Evolutionary conservation across 2,113 vertebrate genomes (phyloP), one percentile per base, ranked within the genome.

Genomic region (Chunga burmeisteri): DNA sequence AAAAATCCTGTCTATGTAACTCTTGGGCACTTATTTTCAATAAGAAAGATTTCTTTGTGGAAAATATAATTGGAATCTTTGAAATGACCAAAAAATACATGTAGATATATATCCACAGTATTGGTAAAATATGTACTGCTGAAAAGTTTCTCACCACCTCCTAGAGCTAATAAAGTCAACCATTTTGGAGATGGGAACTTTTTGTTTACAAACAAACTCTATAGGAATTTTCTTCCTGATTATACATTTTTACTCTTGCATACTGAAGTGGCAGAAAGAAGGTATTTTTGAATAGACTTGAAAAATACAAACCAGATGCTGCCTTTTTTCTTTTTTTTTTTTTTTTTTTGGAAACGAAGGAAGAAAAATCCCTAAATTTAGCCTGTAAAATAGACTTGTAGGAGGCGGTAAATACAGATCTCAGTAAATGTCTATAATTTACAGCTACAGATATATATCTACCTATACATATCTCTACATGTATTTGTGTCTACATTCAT

Each of bases 321-420:
- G 20, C 11, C 22, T 62, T 61, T 63, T 85, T 55, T 47, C 7
- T 62, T 59, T 7, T 25, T 19, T 15, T 47, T 40, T 56, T 58
- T 58, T 10, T 30, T 79, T 36, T 81, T 87, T 58, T 22, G 42
- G 4, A 68, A 67, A 72, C 36, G 65, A 46, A 32, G 26, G 40
- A 72, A 82, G 34, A 90, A 67, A 83, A 75, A 32, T 77, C n/a
- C 13, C 68, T 94, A 95, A 94, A 85, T 90, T 93, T 96, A 96
- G 86, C 16, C 38, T 50, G 11, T 61, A 82, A 90, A 72, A 72
- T 30, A 74, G 55, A 65, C 81, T 86, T 70, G 89, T 81, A 88
- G 81, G 91, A 93, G 73, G 53, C 56, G 52, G 88, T 94, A 96
- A 97, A 82, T 93, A 87, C 56, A 92, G 56, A 81, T 67, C 34